Evolutionary conservation across 2,888 invertebrate species (phyloP).

Genomic region (Amphipyra berbera): DNA sequence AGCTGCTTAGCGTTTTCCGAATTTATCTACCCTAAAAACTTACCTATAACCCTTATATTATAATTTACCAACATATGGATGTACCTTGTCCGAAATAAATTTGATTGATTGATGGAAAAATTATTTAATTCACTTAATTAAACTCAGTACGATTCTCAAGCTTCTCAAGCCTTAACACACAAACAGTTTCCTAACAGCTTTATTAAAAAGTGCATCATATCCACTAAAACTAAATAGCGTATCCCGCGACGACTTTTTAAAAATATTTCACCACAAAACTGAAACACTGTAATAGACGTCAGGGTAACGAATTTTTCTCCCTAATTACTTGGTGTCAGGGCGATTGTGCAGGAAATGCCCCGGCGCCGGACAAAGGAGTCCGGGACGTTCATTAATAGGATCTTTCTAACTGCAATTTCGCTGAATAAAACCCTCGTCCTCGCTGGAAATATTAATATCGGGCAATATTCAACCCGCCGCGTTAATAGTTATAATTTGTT

Average conservation of each 20-base stretch:
- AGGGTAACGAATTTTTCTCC: conserved; percentile 87
- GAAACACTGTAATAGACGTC: conserved; percentile 78
- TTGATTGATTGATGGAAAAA: too few relatives aligned
- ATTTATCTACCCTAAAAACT: too few relatives aligned
- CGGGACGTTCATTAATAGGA: conserved; percentile 89
- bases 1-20: too few relatives aligned
- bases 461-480: conserved; percentile 77
- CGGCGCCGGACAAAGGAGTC: conserved; percentile 82
- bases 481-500: conserved; percentile 85
- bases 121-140: not conserved
- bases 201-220: conserved; percentile 36
- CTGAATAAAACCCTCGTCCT: conserved; percentile 83
- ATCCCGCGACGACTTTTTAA: conserved; percentile 52
- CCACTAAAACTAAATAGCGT: conserved; percentile 25
- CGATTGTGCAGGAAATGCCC: conserved; percentile 88
- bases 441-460: conserved; percentile 87
- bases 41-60: too few relatives aligned
- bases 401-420: conserved; percentile 88
- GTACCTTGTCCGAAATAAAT: too few relatives aligned
- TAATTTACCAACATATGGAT: too few relatives aligned
- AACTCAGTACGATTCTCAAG: too few relatives aligned
- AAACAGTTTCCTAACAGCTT: conserved; percentile 12
- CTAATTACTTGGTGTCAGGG: conserved; percentile 89
- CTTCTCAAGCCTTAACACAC: not conserved
- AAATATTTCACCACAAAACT: conserved; percentile 72